Conservation (phyloP, 2,113 vertebrate genomes). For the Nesogale talazaci region DNA sequence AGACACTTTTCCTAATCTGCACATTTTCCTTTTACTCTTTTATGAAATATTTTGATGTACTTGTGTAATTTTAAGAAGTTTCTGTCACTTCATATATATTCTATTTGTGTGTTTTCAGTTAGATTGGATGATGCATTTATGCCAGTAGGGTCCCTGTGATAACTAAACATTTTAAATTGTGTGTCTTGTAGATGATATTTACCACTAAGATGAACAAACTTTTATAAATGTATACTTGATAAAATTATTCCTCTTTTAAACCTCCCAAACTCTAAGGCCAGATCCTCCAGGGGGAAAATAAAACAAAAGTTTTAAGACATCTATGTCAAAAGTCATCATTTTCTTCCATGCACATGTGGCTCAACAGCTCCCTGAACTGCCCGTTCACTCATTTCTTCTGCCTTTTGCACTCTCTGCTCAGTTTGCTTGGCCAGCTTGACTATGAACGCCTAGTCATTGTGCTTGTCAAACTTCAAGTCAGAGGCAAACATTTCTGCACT, state of each 20-base stretch:
- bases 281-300: slow-evolving; percentile 33
- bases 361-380: background rate
- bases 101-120: too few species aligned
- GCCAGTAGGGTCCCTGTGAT: too few species aligned
- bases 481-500: background rate
- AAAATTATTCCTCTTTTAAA: background rate
- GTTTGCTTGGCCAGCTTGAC: background rate
- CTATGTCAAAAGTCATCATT: background rate
- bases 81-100: too few species aligned
- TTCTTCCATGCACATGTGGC: background rate
- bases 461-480: background rate
- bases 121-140: background rate
- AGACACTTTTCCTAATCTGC: too few species aligned
- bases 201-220: background rate
- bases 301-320: background rate
- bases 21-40: too few species aligned
- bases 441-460: background rate
- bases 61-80: too few species aligned
- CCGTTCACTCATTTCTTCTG: background rate
- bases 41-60: too few species aligned
- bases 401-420: slow-evolving; percentile 6
- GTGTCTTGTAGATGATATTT: background rate
- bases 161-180: slow-evolving; percentile 1
- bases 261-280: background rate
- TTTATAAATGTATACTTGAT: slow-evolving; percentile 19